These are phyloP conservation scores for Emys orbicularis DNA, from an alignment of 2,797 vertebrate genomes.

Conservation along the genomic window DNA sequence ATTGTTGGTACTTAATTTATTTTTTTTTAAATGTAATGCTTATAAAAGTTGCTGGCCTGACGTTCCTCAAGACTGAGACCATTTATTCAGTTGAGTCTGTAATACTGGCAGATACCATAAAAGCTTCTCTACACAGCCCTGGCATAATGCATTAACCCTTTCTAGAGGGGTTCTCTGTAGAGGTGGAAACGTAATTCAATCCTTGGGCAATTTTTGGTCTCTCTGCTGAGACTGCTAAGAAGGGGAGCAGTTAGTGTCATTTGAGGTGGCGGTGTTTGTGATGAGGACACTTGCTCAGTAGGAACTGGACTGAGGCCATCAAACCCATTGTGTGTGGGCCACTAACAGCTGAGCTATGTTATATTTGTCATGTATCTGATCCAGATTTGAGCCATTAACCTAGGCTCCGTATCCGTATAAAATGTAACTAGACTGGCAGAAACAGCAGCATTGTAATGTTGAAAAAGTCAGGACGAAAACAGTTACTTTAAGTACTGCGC, in stretches of 20 bases:
- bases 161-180: not conserved
- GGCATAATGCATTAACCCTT: not conserved
- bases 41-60: not conserved
- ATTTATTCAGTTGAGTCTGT: not conserved
- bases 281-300: not conserved
- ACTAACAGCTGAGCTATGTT: not conserved
- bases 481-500: not conserved
- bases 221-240: not conserved
- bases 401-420: not conserved
- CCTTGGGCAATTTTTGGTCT: not conserved
- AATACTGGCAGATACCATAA: not conserved
- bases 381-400: not conserved
- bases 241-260: not conserved
- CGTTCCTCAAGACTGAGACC: not conserved
- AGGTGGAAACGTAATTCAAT: not conserved
- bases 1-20: conserved; percentile 14
- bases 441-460: not conserved
- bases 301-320: not conserved
- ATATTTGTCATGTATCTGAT: not conserved
- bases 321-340: not conserved
- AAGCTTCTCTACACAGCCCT: not conserved
- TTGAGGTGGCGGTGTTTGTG: not conserved
- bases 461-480: not conserved
- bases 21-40: not conserved
- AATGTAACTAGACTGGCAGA: not conserved